Conservation (phyloP, 2,888 invertebrate genomes). For the Mesorhabditis sp. region DNA sequence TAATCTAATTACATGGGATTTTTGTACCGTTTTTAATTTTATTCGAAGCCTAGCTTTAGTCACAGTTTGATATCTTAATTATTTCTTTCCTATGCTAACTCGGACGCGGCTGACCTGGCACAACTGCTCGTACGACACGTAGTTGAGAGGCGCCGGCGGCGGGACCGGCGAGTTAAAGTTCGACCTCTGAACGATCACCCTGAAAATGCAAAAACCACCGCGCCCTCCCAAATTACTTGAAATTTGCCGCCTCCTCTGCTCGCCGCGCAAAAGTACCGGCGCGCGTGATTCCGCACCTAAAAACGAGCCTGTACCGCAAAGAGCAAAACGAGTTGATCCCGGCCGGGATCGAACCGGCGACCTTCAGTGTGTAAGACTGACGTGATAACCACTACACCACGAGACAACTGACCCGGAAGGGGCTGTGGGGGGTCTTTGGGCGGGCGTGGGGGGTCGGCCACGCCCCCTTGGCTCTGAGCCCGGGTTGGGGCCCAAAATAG, state of each 20-base stretch:
- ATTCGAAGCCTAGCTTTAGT: too few relatives aligned
- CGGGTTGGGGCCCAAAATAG: background rate
- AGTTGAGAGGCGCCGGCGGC: background rate
- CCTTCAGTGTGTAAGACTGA: constrained; percentile 3
- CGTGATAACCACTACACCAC: constrained; percentile 6
- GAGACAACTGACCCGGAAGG: background rate
- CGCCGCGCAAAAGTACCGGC: background rate
- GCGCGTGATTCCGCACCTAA: constrained; percentile 1
- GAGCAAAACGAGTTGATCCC: constrained; percentile 6
- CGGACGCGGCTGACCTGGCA: background rate
- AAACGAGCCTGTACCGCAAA: background rate
- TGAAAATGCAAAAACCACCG: too few relatives aligned
- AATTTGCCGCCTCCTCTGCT: constrained; percentile 2
- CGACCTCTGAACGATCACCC: too few relatives aligned
- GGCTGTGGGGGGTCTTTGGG: too few relatives aligned
- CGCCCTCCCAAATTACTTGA: background rate
- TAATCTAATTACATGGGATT: too few relatives aligned
- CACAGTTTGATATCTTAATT: background rate
- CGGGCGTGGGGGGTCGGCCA: too few relatives aligned
- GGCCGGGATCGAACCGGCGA: constrained; percentile 3
- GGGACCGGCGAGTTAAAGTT: background rate
- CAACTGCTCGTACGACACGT: constrained; percentile 1
- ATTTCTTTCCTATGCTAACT: background rate
- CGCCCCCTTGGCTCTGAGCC: background rate
- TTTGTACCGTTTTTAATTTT: too few relatives aligned